These are phyloP conservation scores for Heliconius sara DNA, from an alignment of 2,888 invertebrate species.

Conservation along the genomic window DNA sequence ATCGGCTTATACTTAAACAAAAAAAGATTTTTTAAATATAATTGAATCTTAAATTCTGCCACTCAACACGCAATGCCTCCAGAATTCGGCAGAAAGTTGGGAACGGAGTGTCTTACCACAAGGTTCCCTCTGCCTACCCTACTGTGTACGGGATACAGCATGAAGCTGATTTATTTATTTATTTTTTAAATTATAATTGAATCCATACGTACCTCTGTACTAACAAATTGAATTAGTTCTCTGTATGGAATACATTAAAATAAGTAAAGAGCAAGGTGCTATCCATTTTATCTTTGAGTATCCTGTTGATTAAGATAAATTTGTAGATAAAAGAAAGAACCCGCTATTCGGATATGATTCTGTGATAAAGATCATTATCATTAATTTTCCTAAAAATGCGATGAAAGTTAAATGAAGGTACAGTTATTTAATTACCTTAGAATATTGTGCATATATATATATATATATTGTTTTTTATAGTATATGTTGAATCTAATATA, in stretches of 20 bases:
- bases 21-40: neutral
- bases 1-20: neutral
- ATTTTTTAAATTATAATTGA: neutral
- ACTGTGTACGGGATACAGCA: no score
- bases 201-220: neutral
- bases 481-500: neutral
- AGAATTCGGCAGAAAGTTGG: no score
- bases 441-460: neutral
- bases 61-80: no score
- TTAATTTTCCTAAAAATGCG: slow-evolving; percentile 12
- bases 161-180: no score
- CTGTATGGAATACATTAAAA: slow-evolving; percentile 22
- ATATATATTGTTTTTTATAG: neutral
- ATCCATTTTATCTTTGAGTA: slow-evolving; percentile 19
- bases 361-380: slow-evolving; percentile 9
- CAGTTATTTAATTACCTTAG: slow-evolving; percentile 7
- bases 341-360: slow-evolving; percentile 12
- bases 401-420: neutral
- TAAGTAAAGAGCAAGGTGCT: slow-evolving; percentile 35
- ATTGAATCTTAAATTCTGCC: slow-evolving; percentile 4
- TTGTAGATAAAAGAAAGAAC: slow-evolving; percentile 19
- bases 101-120: no score
- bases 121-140: no score
- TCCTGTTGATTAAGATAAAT: slow-evolving; percentile 30
- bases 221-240: slow-evolving; percentile 30